These are phyloP conservation scores for Syngnathus typhle DNA, from an alignment of 2,113 vertebrate species.

Conservation along the genomic window DNA sequence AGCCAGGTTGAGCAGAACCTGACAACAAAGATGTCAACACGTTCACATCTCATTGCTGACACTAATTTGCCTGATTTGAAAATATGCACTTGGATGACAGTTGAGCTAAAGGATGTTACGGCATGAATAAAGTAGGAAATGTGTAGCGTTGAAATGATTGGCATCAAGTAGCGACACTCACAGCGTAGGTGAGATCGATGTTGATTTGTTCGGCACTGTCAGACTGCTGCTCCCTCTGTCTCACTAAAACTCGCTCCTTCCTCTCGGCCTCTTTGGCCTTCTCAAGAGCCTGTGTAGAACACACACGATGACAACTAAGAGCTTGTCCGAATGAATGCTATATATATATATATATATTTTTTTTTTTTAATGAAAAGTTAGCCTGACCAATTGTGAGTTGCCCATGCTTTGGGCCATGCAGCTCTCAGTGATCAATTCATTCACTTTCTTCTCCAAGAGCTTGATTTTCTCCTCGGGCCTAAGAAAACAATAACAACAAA, in stretches of 20 bases:
- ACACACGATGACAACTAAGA: background rate
- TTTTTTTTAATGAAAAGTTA: background rate
- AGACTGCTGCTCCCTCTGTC: constrained; percentile 85
- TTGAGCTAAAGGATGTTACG: background rate
- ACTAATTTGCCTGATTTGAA: background rate
- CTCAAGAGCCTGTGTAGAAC: constrained; percentile 78
- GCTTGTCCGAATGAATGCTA: background rate
- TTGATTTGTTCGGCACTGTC: constrained; percentile 80
- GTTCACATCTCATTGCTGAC: background rate
- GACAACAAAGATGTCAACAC: background rate
- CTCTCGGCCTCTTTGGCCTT: constrained; percentile 95
- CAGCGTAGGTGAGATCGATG: constrained; percentile 90
- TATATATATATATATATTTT: background rate
- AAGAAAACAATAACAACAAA: background rate
- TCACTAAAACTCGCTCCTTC: constrained; percentile 84
- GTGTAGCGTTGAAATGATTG: background rate
- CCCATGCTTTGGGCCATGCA: constrained; percentile 84
- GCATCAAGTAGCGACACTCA: constrained; percentile 66
- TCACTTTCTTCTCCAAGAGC: constrained; percentile 92
- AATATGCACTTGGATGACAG: background rate
- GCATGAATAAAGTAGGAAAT: background rate
- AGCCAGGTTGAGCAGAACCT: constrained; percentile 95
- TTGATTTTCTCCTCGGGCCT: constrained; percentile 92
- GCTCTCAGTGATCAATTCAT: constrained; percentile 93
- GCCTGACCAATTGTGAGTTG: constrained; percentile 82